These are phyloP conservation scores for Zaprionus davidi DNA, from an alignment of 1,140 invertebrate species.

Conservation along the genomic window DNA sequence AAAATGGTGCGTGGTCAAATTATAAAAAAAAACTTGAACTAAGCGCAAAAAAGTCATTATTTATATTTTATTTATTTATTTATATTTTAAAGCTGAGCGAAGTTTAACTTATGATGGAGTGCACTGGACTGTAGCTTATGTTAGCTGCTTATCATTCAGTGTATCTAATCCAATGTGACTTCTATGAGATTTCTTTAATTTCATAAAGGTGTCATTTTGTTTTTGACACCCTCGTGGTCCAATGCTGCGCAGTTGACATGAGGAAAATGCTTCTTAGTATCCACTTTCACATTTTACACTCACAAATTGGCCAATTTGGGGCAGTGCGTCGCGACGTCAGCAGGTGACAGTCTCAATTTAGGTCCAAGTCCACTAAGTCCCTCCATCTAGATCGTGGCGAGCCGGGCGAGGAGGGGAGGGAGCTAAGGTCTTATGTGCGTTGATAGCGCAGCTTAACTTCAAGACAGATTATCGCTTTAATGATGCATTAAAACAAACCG, in stretches of 20 bases:
- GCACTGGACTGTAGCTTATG: background rate
- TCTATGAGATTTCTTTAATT: background rate
- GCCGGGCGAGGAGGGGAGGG: background rate
- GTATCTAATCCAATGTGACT: background rate
- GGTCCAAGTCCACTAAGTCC: constrained; percentile 2
- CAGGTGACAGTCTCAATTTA: constrained; percentile 3
- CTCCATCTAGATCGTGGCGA: background rate
- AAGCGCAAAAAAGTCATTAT: no score
- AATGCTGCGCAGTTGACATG: no score
- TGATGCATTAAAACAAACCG: constrained; percentile 5
- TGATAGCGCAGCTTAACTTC: constrained; percentile 4
- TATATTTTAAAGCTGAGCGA: no score
- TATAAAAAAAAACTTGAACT: no score
- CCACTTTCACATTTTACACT: background rate
- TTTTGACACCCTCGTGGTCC: no score
- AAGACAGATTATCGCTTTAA: constrained; percentile 5
- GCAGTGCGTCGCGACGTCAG: background rate
- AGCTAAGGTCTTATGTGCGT: background rate
- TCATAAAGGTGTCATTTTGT: background rate
- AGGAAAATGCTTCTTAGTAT: background rate
- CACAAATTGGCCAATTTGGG: background rate
- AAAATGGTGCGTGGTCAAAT: no score
- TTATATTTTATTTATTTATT: no score
- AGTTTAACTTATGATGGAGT: no score
- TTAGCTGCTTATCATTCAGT: background rate